Evolutionary conservation across 1,140 invertebrate genomes (phyloP), one percentile per base, ranked within the genome.

Genomic region (Solenopsis invicta): DNA sequence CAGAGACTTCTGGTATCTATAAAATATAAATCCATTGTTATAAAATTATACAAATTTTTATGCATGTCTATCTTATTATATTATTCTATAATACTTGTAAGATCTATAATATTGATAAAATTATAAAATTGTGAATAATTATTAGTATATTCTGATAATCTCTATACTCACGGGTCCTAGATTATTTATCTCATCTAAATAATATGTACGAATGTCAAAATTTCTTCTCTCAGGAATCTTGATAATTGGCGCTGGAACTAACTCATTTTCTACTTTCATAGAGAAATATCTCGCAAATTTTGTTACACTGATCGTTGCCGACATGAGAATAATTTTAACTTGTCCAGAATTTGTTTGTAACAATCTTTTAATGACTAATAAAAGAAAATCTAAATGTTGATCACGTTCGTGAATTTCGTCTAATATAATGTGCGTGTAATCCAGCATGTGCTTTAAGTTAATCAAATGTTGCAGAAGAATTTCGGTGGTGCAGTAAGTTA

Each of bases 371-470:
- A 99, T 96, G 12, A 99, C 96, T 24, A 99, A 96, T 10, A 99
- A 93, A 2, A 99, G 95, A 94, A 99, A 99, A 96, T 97, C 99
- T 96, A 98, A 98, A 85, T 99, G 98, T 94, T 98, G 97, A 93
- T 99, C 98, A n/a, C 99, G 96, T 95, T 99, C 99, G 93, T 99
- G 99, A 48, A 99, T 97, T 95, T 99, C 98, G 95, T 99, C 99
- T 9, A 99, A 95, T 91, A 99, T 97, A 59, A 99, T 97, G 94
- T 99, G 99, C 0, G 99, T 99, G 87, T 96, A 97, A 37, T 96
- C 95, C n/a, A 95, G 92, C 77, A 97, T 93, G 59, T 96, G 94
- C 88, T 96, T 96, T 0, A 24, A 93, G 77, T 96, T 96, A 84
- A 99, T 98, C 3, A 99, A 92, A 93, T 96, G 96, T 87, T 97